A percentile compares a stretch with the other conserved stretches of the same genome.
Conservation (phyloP, 2,888 invertebrate genomes). For the Epistrophe grossulariae region DNA sequence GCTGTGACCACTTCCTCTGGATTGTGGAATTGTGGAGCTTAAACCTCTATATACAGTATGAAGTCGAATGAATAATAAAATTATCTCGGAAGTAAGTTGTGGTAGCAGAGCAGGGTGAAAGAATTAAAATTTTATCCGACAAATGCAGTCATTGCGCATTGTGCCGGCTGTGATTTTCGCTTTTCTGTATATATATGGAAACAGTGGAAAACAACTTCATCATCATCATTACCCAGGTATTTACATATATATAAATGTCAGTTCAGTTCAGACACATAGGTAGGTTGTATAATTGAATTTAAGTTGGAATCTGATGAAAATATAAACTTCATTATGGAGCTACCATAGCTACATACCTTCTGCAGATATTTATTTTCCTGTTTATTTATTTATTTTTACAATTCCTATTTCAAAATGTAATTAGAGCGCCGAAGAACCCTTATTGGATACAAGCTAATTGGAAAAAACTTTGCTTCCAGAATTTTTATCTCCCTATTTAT, state of each 20-base stretch:
- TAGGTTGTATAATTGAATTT: constrained; percentile 26
- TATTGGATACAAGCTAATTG: not conserved
- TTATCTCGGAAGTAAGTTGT: constrained; percentile 37
- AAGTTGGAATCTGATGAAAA: constrained; percentile 30
- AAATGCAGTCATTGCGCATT: constrained; percentile 32
- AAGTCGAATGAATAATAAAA: constrained; percentile 33
- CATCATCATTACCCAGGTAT: not conserved
- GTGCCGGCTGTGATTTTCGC: constrained; percentile 23
- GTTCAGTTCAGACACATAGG: not conserved
- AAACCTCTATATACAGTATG: not conserved
- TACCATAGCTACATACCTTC: not conserved
- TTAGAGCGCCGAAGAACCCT: not conserved
- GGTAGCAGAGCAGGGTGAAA: constrained; percentile 23
- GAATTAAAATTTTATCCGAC: constrained; percentile 42
- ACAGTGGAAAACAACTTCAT: constrained; percentile 24
- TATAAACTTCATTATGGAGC: constrained; percentile 23
- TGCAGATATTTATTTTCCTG: not conserved
- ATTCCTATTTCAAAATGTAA: not conserved
- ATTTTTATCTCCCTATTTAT: not conserved
- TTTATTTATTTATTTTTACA: constrained; percentile 3
- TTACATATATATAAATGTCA: not conserved
- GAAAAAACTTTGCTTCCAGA: not conserved
- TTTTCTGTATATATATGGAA: not conserved
- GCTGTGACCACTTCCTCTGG: not conserved
- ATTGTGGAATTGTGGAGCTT: not conserved